Evolutionary conservation across 2,797 vertebrate genomes (phyloP).

Genomic region (Toxotes lorentzi): DNA sequence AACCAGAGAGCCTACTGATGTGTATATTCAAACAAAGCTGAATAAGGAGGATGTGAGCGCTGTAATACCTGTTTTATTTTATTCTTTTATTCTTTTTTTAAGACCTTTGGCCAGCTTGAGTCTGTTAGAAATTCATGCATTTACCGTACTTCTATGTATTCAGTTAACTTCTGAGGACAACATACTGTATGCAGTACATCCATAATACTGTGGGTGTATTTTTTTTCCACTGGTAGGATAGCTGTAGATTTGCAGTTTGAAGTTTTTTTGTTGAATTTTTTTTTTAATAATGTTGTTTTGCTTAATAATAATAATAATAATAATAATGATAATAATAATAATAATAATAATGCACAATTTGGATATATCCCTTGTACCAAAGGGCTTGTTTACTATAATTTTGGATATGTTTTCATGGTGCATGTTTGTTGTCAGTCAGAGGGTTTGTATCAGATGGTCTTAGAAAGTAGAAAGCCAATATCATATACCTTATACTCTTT

Average conservation of each 20-base stretch:
- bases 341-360: background rate
- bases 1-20: background rate
- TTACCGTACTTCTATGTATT: background rate
- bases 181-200: background rate
- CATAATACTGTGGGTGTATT: background rate
- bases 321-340: no score
- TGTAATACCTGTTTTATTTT: background rate
- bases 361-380: background rate
- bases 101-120: background rate
- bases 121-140: background rate
- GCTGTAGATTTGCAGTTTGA: background rate
- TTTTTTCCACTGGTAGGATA: background rate
- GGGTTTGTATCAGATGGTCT: conserved; percentile 16
- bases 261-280: no score
- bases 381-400: background rate
- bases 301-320: no score
- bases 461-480: conserved; percentile 10
- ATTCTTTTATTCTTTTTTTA: background rate
- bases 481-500: conserved; percentile 25
- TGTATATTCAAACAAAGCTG: conserved; percentile 8
- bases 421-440: background rate
- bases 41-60: background rate
- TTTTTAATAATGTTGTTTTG: background rate
- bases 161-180: background rate
- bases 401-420: background rate